Evolutionary conservation across 2,888 invertebrate genomes (phyloP).

Genomic region (Drosophila monieri): DNA sequence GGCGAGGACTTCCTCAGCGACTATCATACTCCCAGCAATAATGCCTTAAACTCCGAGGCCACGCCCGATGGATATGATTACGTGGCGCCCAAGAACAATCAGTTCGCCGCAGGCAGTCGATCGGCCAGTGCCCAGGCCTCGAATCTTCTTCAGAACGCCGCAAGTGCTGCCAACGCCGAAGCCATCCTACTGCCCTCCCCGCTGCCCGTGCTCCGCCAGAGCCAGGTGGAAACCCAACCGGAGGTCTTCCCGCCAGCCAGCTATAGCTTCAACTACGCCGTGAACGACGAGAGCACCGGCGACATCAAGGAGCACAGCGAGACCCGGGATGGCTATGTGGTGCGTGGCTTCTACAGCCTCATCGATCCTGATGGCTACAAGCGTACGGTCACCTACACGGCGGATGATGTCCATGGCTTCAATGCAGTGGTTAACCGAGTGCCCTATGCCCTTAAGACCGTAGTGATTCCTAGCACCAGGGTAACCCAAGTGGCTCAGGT

Average conservation of each 20-base stretch:
- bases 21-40: slow-evolving; percentile 51
- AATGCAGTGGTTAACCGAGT: slow-evolving; percentile 85
- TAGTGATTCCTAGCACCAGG: slow-evolving; percentile 24
- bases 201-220: slow-evolving; percentile 37
- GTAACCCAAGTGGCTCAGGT: slow-evolving; percentile 3
- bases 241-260: slow-evolving; percentile 73
- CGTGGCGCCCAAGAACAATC: slow-evolving; percentile 16
- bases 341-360: slow-evolving; percentile 85
- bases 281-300: slow-evolving; percentile 84
- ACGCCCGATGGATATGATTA: slow-evolving; percentile 68
- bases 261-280: slow-evolving; percentile 83
- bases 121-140: slow-evolving; percentile 39
- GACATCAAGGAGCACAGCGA: slow-evolving; percentile 85
- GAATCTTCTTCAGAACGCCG: slow-evolving; percentile 38
- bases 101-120: slow-evolving; percentile 37
- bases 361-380: slow-evolving; percentile 85
- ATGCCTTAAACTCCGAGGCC: slow-evolving; percentile 60
- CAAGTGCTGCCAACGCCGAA: slow-evolving; percentile 26
- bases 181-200: slow-evolving; percentile 36
- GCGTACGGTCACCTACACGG: slow-evolving; percentile 85
- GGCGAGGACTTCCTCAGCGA: slow-evolving; percentile 60
- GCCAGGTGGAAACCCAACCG: slow-evolving; percentile 22
- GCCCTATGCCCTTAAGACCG: slow-evolving; percentile 67
- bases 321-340: slow-evolving; percentile 84
- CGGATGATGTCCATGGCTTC: slow-evolving; percentile 85